These are phyloP conservation scores for Rhopilema esculentum DNA, from an alignment of 30 jellyfish, hydroid and myxozoan species.

Conservation along the genomic window DNA sequence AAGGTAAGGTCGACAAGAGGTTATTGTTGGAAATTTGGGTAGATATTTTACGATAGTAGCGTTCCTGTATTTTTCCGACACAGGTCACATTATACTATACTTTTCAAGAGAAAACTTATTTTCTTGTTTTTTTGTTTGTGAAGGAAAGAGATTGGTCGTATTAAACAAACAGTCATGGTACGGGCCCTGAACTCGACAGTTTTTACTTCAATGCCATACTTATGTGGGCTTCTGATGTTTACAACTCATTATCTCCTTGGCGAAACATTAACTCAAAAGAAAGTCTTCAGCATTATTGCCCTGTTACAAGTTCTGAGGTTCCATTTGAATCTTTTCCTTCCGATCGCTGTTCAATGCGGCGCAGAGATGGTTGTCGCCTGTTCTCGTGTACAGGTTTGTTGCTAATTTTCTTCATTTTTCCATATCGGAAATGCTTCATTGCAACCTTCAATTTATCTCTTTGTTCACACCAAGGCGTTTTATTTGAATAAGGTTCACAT, in stretches of 20 bases:
- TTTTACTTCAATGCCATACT: slow-evolving; percentile 41
- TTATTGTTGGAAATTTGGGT: too few species aligned
- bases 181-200: slow-evolving; percentile 38
- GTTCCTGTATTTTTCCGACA: too few species aligned
- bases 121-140: background rate
- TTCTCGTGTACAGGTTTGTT: slow-evolving; percentile 68
- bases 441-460: background rate
- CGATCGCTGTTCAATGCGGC: slow-evolving; percentile 50
- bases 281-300: slow-evolving; percentile 67
- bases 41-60: too few species aligned
- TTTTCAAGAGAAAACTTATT: too few species aligned
- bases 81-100: too few species aligned
- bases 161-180: slow-evolving; percentile 20
- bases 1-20: too few species aligned
- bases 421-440: background rate
- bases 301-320: slow-evolving; percentile 43
- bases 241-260: slow-evolving; percentile 56
- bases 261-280: slow-evolving; percentile 24
- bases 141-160: slow-evolving; percentile 50
- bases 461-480: too few species aligned
- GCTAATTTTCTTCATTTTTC: background rate
- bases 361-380: slow-evolving; percentile 63
- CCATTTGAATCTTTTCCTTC: slow-evolving; percentile 28
- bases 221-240: slow-evolving; percentile 72
- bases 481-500: too few species aligned